Evolutionary conservation across 2,888 invertebrate species (phyloP).

Genomic region (Caenorhabditis sp.): DNA sequence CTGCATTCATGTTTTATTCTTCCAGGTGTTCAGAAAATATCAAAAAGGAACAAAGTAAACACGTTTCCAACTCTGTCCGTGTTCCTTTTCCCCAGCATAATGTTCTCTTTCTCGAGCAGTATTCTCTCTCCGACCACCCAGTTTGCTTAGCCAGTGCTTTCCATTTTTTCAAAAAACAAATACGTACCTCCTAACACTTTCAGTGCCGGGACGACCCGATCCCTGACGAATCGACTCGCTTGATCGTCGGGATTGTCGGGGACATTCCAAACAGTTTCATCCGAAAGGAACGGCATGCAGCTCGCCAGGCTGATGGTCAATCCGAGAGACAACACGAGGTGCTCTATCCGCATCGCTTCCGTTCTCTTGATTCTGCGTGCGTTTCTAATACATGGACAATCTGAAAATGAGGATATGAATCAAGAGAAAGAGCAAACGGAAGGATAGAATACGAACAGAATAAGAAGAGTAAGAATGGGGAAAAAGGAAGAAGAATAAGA

Average conservation of each 20-base stretch:
- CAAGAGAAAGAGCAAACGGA: too few species aligned
- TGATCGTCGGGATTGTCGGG: background rate
- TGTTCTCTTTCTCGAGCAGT: background rate
- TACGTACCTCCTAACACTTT: constrained; percentile 2
- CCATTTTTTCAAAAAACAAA: constrained; percentile 1
- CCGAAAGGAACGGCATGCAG: background rate
- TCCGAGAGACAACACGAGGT: constrained; percentile 21
- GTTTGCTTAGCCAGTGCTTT: constrained; percentile 7
- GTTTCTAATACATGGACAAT: constrained; percentile 37
- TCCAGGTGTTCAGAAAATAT: too few species aligned
- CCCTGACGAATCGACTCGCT: constrained; percentile 6
- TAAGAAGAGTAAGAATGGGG: background rate
- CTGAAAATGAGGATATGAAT: constrained; percentile 13
- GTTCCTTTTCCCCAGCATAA: background rate
- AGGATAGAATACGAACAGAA: background rate
- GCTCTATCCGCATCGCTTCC: constrained; percentile 38
- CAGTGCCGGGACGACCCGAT: constrained; percentile 22
- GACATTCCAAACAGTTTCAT: background rate
- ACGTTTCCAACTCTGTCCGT: background rate
- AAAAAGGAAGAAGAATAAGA: background rate
- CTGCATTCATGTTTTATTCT: too few species aligned
- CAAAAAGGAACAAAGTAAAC: background rate
- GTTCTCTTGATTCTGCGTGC: background rate
- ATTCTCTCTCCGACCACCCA: constrained; percentile 23
- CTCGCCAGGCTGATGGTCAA: constrained; percentile 15